Evolutionary conservation across 2,888 invertebrate genomes (phyloP), one percentile per base, ranked within the genome.

Genomic region (Bellardia pandia): DNA sequence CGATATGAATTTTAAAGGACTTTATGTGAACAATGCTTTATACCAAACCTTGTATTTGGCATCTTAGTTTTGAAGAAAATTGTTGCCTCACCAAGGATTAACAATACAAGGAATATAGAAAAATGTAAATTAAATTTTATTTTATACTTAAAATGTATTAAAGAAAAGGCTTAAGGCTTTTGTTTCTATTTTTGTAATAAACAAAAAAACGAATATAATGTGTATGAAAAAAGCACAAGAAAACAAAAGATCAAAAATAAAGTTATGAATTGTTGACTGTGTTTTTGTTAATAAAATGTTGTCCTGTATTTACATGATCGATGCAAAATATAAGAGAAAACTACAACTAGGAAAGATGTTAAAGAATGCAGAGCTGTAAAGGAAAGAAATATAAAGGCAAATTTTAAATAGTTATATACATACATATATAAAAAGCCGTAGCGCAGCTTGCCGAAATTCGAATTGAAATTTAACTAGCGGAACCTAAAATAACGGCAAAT

Each of bases 101-200:
- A 79, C 45, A 60, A 48, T 7, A n/a, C 23, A 40, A 40, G 40
- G 48, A 30, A 60, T 79, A 40, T 11, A n/a, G 33, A 60, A 62
- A 71, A 77, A 64, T 84, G 23, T 66, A 68, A 80, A 85, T 71
- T 58, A 64, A 76, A 64, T 80, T 76, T 80, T 62, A 64, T 66
- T 81, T 81, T 76, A 68, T 58, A 2, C 3, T 37, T 45, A 37
- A 78, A 64, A 42, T 5, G n/a, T 37, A 40, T 69, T 14, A 11
- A 42, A 62, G 62, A 58, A 68, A 30, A 48, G 8, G 33, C 86
- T 81, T 69, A 13, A 77, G 85, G 85, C 77, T 69, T 62, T 74
- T 45, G 68, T 30, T 78, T 60, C 78, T 81, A 87, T 85, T 85
- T 87, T 87, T 78, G 84, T 60, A 87, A 69, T n/a, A 51, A 80